These are phyloP conservation scores for Tenrec ecaudatus DNA, from an alignment of 2,113 vertebrate species.

Conservation along the genomic window DNA sequence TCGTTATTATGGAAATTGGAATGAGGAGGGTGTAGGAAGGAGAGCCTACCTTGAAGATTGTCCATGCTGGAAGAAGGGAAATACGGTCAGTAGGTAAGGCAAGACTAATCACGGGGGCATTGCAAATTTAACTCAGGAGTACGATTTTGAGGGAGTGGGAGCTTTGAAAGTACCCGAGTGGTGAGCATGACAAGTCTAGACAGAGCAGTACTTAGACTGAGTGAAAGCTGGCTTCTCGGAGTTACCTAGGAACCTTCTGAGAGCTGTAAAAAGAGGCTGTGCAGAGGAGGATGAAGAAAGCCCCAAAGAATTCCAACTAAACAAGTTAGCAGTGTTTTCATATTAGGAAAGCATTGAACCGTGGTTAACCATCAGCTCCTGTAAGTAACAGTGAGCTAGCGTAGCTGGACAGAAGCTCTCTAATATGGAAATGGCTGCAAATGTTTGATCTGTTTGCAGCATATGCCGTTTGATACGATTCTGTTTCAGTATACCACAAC, in stretches of 20 bases:
- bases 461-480: neutral
- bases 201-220: neutral
- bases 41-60: too few relatives aligned
- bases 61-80: too few relatives aligned
- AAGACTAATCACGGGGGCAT: conserved; percentile 2
- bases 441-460: too few relatives aligned
- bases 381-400: conserved; percentile 42
- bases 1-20: too few relatives aligned
- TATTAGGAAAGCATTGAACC: neutral
- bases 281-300: neutral
- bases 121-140: conserved; percentile 26
- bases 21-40: too few relatives aligned
- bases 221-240: neutral
- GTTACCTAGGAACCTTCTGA: neutral
- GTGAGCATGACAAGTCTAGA: conserved; percentile 24
- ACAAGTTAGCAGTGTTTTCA: conserved; percentile 3
- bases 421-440: neutral
- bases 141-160: neutral
- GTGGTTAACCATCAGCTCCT: conserved; percentile 26
- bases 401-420: neutral
- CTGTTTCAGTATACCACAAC: conserved; percentile 2
- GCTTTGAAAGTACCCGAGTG: conserved; percentile 14
- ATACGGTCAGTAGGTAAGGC: neutral
- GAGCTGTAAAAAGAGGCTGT: neutral
- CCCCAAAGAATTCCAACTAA: conserved; percentile 5